A percentile compares a stretch with the other conserved stretches of the same genome.
Conservation (phyloP, 1,140 invertebrate genomes). For the Notospermus geniculatus region DNA sequence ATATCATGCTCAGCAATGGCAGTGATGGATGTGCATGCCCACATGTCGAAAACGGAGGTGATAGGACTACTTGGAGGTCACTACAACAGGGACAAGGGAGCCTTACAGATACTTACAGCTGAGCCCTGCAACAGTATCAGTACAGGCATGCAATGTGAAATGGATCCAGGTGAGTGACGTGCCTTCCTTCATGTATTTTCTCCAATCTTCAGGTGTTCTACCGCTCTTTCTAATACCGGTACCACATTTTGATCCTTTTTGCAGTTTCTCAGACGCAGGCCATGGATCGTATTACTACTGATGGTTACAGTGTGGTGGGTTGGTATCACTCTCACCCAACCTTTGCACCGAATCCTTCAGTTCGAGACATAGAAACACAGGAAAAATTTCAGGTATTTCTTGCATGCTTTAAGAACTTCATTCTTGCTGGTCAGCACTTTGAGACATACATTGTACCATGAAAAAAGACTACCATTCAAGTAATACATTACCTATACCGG, state of each 20-base stretch:
- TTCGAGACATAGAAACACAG: slow-evolving; percentile 73
- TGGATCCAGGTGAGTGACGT: slow-evolving; percentile 67
- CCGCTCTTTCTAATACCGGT: too few species aligned
- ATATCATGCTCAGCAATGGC: slow-evolving; percentile 63
- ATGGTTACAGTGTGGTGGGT: slow-evolving; percentile 71
- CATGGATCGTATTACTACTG: slow-evolving; percentile 57
- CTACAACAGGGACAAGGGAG: slow-evolving; percentile 42
- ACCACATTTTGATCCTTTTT: too few species aligned
- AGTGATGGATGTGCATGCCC: slow-evolving; percentile 69
- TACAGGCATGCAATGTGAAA: slow-evolving; percentile 70
- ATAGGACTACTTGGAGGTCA: slow-evolving; percentile 70
- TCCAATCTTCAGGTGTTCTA: too few species aligned
- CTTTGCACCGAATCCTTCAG: slow-evolving; percentile 80
- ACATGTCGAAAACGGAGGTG: slow-evolving; percentile 67
- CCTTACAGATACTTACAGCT: slow-evolving; percentile 58
- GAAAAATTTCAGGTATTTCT: slow-evolving; percentile 57
- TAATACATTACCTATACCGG: too few species aligned
- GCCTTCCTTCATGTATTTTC: too few species aligned
- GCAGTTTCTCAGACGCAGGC: slow-evolving; percentile 62
- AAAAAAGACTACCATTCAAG: too few species aligned
- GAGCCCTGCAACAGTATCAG: slow-evolving; percentile 63
- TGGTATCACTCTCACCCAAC: slow-evolving; percentile 97
- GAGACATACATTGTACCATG: too few species aligned
- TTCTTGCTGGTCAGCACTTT: too few species aligned
- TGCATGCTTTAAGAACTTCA: too few species aligned